These are phyloP conservation scores for Oligia fasciuncula DNA, from an alignment of 2,888 invertebrate genomes.

Conservation along the genomic window DNA sequence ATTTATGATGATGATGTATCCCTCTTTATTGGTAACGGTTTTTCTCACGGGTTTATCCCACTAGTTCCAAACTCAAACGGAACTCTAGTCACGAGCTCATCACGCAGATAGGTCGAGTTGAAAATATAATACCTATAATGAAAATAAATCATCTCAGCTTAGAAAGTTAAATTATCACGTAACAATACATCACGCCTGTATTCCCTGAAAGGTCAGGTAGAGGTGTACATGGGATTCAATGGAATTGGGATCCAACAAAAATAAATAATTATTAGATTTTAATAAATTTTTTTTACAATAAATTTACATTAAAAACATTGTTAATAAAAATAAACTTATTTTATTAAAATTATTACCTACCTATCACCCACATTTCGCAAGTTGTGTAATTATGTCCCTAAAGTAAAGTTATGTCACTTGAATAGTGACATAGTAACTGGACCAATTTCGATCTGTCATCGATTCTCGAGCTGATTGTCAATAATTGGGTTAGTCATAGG, in stretches of 20 bases:
- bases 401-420: neutral
- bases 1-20: neutral
- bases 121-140: neutral
- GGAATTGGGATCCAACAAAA: too few relatives aligned
- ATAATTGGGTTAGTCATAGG: too few relatives aligned
- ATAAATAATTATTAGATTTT: too few relatives aligned
- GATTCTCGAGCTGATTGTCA: neutral
- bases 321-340: too few relatives aligned
- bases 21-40: too few relatives aligned
- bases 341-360: too few relatives aligned
- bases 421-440: too few relatives aligned
- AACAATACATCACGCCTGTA: neutral
- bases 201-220: neutral
- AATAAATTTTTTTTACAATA: too few relatives aligned
- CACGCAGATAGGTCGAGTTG: neutral
- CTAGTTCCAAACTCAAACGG: neutral
- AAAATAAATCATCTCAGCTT: neutral
- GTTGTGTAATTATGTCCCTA: neutral
- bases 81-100: neutral
- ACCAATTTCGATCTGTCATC: neutral
- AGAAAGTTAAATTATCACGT: neutral
- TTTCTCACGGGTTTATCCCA: neutral
- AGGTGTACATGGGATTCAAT: neutral
- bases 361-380: neutral
- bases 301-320: too few relatives aligned